Conservation (phyloP, 2,888 invertebrate genomes). For the Hanleya hanleyi region DNA sequence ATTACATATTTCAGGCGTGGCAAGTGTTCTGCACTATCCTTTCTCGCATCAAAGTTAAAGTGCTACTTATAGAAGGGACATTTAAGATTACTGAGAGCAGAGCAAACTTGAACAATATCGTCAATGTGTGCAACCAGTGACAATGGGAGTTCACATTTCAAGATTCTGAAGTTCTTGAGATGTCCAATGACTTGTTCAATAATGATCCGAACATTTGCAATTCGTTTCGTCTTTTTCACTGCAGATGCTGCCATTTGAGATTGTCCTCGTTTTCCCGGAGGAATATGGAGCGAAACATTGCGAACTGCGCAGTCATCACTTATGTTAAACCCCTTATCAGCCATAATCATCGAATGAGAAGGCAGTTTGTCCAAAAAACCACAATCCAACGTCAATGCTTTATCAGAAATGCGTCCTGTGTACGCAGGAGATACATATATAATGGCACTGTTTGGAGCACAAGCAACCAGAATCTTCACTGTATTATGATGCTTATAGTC, state of each 20-base stretch:
- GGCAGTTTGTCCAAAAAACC: slow-evolving; percentile 32
- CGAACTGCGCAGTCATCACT: slow-evolving; percentile 19
- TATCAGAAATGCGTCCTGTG: slow-evolving; percentile 36
- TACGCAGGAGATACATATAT: slow-evolving; percentile 26
- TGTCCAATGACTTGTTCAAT: slow-evolving; percentile 41
- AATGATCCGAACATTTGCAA: slow-evolving; percentile 39
- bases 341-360: slow-evolving; percentile 30
- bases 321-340: slow-evolving; percentile 44
- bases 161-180: slow-evolving; percentile 38
- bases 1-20: no score
- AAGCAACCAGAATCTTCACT: slow-evolving; percentile 33
- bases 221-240: slow-evolving; percentile 35
- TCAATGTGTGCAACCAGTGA: slow-evolving; percentile 31
- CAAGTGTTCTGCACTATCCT: no score
- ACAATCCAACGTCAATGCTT: slow-evolving; percentile 29
- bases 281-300: slow-evolving; percentile 25
- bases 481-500: slow-evolving; percentile 47
- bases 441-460: slow-evolving; percentile 36
- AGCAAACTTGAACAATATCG: slow-evolving; percentile 36
- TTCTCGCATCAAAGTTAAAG: no score
- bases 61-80: no score
- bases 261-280: slow-evolving; percentile 32
- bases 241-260: slow-evolving; percentile 29
- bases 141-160: slow-evolving; percentile 32
- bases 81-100: no score